phyloP scores from a whole-genome alignment of 2,888 invertebrate genomes.

The Drosophila robusta region DNA sequence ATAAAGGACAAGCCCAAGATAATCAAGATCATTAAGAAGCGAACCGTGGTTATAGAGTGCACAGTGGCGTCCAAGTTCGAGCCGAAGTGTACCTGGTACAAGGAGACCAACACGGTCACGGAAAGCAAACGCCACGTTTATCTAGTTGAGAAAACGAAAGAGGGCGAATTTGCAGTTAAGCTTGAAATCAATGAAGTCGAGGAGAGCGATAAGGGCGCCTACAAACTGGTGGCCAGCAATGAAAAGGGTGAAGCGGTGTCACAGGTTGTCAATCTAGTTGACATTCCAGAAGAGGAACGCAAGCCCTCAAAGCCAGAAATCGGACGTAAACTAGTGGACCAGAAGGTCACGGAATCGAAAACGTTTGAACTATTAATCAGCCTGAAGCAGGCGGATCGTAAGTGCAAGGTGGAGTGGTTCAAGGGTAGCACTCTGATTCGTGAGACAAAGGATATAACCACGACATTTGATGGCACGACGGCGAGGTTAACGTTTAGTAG shows the following conservation, averaged over 20 bases:
- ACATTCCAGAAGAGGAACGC: conserved; percentile 91
- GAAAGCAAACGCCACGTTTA: conserved; percentile 86
- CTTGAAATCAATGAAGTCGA: conserved; percentile 94
- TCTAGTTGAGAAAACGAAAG: conserved; percentile 82
- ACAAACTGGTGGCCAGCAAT: conserved; percentile 95
- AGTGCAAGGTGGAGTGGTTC: conserved; percentile 93
- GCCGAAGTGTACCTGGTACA: conserved; percentile 97
- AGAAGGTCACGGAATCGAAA: conserved; percentile 90
- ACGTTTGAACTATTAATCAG: conserved; percentile 92
- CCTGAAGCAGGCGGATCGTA: conserved; percentile 91
- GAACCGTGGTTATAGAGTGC: conserved; percentile 96
- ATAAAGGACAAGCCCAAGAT: conserved; percentile 97
- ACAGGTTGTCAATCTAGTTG: conserved; percentile 93
- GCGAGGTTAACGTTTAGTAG: conserved; percentile 92
- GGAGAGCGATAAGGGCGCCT: conserved; percentile 93
- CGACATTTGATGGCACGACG: conserved; percentile 93
- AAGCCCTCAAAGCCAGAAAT: conserved; percentile 93
- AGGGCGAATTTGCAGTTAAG: conserved; percentile 96
- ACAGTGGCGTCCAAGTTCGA: conserved; percentile 96
- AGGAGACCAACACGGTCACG: conserved; percentile 91
- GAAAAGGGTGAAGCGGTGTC: conserved; percentile 97
- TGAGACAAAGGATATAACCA: conserved; percentile 91
- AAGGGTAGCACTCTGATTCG: conserved; percentile 92
- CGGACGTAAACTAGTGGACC: conserved; percentile 90
- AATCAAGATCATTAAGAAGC: conserved; percentile 95